A percentile compares a stretch with the other conserved stretches of the same genome.
Conservation (phyloP, 2,797 vertebrate species). For the Phylloscopus collybita region DNA sequence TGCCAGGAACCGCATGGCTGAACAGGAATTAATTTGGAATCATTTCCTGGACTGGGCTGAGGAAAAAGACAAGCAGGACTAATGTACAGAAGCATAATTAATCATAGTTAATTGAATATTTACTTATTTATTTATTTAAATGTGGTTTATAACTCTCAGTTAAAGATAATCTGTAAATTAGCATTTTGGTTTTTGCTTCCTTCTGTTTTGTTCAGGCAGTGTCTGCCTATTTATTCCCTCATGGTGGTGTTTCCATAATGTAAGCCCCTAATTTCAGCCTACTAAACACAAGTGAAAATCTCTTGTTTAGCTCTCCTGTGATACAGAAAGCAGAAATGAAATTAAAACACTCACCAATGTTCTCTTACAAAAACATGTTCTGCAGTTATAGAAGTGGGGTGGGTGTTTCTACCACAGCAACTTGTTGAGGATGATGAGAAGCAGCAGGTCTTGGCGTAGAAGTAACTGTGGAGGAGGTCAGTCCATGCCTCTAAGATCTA, state of each 20-base stretch:
- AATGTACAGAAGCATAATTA: constrained; percentile 37
- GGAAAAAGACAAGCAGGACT: constrained; percentile 44
- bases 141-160: neutral
- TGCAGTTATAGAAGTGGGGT: no score
- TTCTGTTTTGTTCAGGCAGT: neutral
- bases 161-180: constrained; percentile 11
- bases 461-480: neutral
- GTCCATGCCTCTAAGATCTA: neutral
- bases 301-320: neutral
- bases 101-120: constrained; percentile 42
- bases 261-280: neutral
- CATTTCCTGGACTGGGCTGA: constrained; percentile 26
- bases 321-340: neutral
- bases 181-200: neutral
- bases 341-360: neutral
- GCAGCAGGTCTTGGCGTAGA: neutral
- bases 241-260: neutral
- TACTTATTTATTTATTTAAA: constrained; percentile 50
- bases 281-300: neutral
- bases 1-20: constrained; percentile 17
- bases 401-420: no score
- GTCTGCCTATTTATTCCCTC: neutral
- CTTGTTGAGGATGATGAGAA: constrained; percentile 8
- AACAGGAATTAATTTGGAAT: constrained; percentile 56
- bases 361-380: neutral